Evolutionary conservation across 2,888 invertebrate genomes (phyloP).

Genomic region (Alloplasta piceator): DNA sequence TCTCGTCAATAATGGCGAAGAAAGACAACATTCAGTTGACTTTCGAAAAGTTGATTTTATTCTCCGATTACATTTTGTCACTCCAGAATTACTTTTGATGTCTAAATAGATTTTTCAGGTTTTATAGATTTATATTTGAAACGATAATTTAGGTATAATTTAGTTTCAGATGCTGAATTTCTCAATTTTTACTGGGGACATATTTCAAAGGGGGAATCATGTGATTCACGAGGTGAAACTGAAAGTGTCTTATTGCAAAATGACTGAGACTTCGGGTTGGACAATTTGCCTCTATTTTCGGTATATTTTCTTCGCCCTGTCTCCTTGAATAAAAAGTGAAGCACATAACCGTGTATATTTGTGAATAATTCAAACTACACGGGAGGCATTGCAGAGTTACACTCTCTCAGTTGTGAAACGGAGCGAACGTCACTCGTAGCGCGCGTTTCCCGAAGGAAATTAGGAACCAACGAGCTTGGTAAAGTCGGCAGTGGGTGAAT

Average conservation of each 20-base stretch:
- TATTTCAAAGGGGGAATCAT: no score
- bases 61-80: no score
- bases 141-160: no score
- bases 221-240: no score
- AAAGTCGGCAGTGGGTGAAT: constrained; percentile 46
- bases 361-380: constrained; percentile 54
- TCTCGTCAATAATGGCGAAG: not conserved
- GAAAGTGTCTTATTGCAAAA: not conserved
- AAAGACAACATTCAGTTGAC: no score
- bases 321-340: constrained; percentile 34
- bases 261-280: constrained; percentile 14
- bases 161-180: no score
- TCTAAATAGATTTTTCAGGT: no score
- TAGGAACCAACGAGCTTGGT: constrained; percentile 77
- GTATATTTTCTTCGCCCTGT: constrained; percentile 28
- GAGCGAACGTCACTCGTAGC: constrained; percentile 76
- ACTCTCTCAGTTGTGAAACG: constrained; percentile 33
- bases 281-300: constrained; percentile 27
- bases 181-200: no score
- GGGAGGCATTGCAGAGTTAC: constrained; percentile 51
- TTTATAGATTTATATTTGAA: no score
- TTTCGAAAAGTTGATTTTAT: no score
- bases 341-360: constrained; percentile 16
- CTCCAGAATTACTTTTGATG: no score
- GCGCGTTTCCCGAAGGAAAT: constrained; percentile 83